Base-by-base conservation (phyloP, 2,797 vertebrate species). In the Chanos chanos region DNA sequence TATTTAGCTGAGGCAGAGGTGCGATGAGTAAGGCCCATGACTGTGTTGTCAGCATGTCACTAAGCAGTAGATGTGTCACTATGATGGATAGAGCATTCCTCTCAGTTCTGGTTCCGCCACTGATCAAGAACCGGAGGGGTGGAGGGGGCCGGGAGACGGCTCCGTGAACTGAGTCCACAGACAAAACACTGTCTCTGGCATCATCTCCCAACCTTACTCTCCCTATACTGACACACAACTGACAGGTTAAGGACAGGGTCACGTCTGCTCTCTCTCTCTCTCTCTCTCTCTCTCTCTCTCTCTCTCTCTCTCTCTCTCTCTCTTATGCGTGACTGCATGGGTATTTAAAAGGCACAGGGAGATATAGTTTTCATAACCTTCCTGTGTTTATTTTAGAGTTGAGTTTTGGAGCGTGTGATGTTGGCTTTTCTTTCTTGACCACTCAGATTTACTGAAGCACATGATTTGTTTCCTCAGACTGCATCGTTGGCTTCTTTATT, bases 31-130 rank as follows among this genome's bases (percentile, higher is more conserved):
- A 52, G 21, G 43, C 33, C 9, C 40, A n/a, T 28, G 16, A 40
- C 8, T 24, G 43, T 53, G 27, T 39, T 52, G 30, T 52, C 51
- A 52, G 48, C 21, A 7, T 21, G 49, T 55, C 61, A 43, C 10
- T 39, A 21, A 49, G 67, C 28, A 25, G 68, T 31, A 50, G 43
- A 61, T 47, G 40, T 68, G 63, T 77, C 66, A 71, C 34, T 48
- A 7, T 66, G 69, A 81, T 69, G 61, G 69, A 81, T 82, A 65
- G 62, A 55, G 41, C 33, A 45, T 57, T 22, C 4, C 41, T 61
- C 36, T 53, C 5, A n/a, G 34, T 37, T 43, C 25, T 63, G 40
- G 56, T 47, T 75, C 39, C 31, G n/a, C 12, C 53, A 31, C 27
- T 66, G 63, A 67, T 57, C 56, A 57, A 62, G 52, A 75, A 70